Conservation (phyloP, 2,888 invertebrate genomes). For the Adineta ricciae region DNA sequence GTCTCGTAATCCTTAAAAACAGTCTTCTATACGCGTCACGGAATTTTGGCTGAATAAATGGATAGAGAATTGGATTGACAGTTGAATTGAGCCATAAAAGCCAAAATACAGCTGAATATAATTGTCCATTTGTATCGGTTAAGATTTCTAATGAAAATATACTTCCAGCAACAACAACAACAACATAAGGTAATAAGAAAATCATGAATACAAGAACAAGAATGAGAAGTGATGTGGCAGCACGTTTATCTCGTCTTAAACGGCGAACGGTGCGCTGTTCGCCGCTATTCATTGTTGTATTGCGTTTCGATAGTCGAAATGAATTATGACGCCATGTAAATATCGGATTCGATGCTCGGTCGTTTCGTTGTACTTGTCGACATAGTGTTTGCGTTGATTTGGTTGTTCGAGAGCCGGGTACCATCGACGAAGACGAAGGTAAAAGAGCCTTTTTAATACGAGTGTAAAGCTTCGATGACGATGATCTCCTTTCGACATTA, state of each 20-base stretch:
- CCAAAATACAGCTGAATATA: conserved; percentile 38
- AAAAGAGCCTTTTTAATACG: neutral
- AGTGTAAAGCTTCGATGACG: neutral
- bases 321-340: neutral
- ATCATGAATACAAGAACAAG: conserved; percentile 37
- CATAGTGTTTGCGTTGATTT: neutral
- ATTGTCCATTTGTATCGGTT: conserved; percentile 35
- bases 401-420: neutral
- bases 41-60: conserved; percentile 38
- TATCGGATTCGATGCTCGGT: neutral
- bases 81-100: conserved; percentile 39
- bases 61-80: conserved; percentile 39
- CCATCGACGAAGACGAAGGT: neutral
- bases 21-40: conserved; percentile 37
- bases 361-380: neutral
- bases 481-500: neutral
- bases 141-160: neutral
- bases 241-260: conserved; percentile 35
- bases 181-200: conserved; percentile 13
- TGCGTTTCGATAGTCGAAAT: neutral
- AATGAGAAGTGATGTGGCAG: conserved; percentile 38
- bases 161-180: neutral
- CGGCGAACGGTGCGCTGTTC: conserved; percentile 14
- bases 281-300: neutral
- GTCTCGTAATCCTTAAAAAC: conserved; percentile 6